phyloP scores from a whole-genome alignment of 35 echinoderm and acorn worm species.

The Heliocidaris tuberculata region DNA sequence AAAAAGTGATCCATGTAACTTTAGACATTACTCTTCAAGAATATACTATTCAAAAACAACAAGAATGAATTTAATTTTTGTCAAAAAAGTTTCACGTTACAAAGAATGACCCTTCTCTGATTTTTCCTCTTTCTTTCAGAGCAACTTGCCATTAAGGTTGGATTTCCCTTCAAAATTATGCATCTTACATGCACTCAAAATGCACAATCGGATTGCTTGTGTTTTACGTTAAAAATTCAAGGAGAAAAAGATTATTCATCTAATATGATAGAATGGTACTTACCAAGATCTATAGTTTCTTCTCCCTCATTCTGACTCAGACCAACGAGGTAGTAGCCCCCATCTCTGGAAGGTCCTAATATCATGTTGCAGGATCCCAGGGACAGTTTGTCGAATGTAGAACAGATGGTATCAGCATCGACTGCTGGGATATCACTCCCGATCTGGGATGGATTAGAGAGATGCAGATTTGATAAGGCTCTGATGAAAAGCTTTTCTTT shows the following conservation, averaged over 20 bases:
- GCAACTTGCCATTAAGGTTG: too few relatives aligned
- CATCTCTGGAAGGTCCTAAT: conserved; percentile 86
- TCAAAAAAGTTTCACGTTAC: too few relatives aligned
- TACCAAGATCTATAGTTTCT: neutral
- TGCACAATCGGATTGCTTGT: too few relatives aligned
- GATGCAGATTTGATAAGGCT: neutral
- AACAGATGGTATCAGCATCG: conserved; percentile 56
- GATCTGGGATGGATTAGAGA: conserved; percentile 53
- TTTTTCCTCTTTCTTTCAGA: too few relatives aligned
- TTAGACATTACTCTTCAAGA: too few relatives aligned
- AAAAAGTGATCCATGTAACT: too few relatives aligned
- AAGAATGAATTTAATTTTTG: too few relatives aligned
- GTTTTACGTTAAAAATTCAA: too few relatives aligned
- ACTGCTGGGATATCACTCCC: conserved; percentile 93
- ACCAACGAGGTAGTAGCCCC: conserved; percentile 90
- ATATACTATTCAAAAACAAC: too few relatives aligned
- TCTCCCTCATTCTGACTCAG: conserved; percentile 51
- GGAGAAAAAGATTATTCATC: neutral
- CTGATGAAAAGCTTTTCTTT: neutral
- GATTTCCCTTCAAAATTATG: too few relatives aligned
- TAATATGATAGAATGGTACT: neutral
- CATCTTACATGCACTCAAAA: too few relatives aligned
- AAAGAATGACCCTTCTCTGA: too few relatives aligned
- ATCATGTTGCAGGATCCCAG: conserved; percentile 64
- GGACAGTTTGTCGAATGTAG: conserved; percentile 55